phyloP scores from a whole-genome alignment of 2,113 vertebrate species.

The Polypterus bichir region DNA sequence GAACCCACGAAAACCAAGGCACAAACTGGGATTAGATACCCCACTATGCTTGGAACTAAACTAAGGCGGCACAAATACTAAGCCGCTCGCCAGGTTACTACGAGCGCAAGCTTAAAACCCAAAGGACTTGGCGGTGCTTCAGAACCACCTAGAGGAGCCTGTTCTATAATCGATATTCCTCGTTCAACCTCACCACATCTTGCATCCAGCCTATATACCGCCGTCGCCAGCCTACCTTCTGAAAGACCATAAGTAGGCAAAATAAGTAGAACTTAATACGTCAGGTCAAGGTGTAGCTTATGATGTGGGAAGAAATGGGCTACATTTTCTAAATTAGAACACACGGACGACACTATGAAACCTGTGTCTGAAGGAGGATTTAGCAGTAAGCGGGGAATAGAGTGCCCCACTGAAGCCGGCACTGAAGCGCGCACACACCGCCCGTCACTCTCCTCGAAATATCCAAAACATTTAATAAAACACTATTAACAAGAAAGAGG shows the following conservation, averaged over 20 bases:
- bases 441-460: slow-evolving; percentile 31
- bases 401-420: slow-evolving; percentile 26
- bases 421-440: slow-evolving; percentile 33
- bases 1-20: slow-evolving; percentile 27
- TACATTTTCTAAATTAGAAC: slow-evolving; percentile 22
- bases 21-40: slow-evolving; percentile 41
- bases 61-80: slow-evolving; percentile 7
- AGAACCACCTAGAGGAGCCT: slow-evolving; percentile 36
- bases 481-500: slow-evolving; percentile 2
- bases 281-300: slow-evolving; percentile 37
- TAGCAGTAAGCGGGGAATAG: slow-evolving; percentile 31
- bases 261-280: slow-evolving; percentile 16
- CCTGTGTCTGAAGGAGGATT: slow-evolving; percentile 26
- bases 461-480: not conserved
- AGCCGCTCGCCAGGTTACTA: slow-evolving; percentile 26
- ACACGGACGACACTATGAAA: slow-evolving; percentile 23
- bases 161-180: slow-evolving; percentile 33
- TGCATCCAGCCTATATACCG: slow-evolving; percentile 30
- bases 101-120: slow-evolving; percentile 33
- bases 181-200: slow-evolving; percentile 33
- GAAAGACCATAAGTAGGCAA: slow-evolving; percentile 24
- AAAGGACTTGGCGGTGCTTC: slow-evolving; percentile 36
- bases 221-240: slow-evolving; percentile 34
- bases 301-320: slow-evolving; percentile 28
- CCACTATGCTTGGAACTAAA: slow-evolving; percentile 33